Evolutionary conservation across 1,140 invertebrate genomes (phyloP), one percentile per base, ranked within the genome.

Genomic region (Panagrolaimus sp.): DNA sequence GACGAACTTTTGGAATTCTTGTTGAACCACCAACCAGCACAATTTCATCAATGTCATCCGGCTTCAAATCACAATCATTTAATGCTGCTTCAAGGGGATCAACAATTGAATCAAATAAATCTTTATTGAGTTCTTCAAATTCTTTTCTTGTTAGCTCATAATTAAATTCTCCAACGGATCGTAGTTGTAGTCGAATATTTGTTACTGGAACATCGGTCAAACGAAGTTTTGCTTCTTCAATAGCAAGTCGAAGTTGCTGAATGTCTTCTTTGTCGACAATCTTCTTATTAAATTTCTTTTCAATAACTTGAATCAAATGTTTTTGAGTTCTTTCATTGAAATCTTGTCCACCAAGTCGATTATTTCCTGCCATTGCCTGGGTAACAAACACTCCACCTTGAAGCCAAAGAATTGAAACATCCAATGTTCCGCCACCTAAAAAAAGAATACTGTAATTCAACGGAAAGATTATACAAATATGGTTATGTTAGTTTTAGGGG

Each of bases 381-480:
- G 86, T 87, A n/a, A 86, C 81, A 71, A 87, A 87, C 78, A 86
- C 84, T 28, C 86, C 86, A 46, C 85, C 84, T 68, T 87, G 85
- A 7, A 86, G 80, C 75, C 81, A 84, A 6, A 87, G 78, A 45
- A 87, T 73, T 0, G 86, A 87, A 7, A 87, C 85, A 73, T 87
- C 86, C 32, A 86, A 75, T 3, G 86, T 87, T 28, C 86, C 86
- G 48, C 86, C 86, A 14, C 80, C 80, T 80, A 45, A 47, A 77
- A 65, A 7, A 55, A 8, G 2, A 38, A 4, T 44, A 64, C 43
- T 17, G 15, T 55, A 24, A 67, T 63, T 14, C n/a, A 63, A 55
- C 12, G 7, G n/a, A 15, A 73, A 43, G 1, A 21, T 55, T 43
- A 15, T 32, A 45, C 0, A 58, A 70, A 0, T 46, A 21, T n/a